These are phyloP conservation scores for Protodeltote pygarga DNA, from an alignment of 2,888 invertebrate genomes.

Conservation along the genomic window DNA sequence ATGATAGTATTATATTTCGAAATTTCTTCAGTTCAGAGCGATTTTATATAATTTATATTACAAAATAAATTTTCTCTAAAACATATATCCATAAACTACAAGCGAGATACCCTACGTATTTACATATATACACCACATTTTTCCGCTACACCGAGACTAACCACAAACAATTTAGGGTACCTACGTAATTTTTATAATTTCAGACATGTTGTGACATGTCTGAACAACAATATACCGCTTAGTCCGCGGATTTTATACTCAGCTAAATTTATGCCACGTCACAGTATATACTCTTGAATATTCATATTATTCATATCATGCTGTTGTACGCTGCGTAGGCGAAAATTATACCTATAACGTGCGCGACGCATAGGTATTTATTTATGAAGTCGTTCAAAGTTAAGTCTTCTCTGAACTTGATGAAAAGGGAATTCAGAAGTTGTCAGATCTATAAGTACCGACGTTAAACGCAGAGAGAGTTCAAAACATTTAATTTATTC, in stretches of 20 bases:
- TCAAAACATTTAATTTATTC: slow-evolving; percentile 5
- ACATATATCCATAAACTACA: too few species aligned
- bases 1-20: too few species aligned
- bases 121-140: slow-evolving; percentile 5
- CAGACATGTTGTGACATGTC: slow-evolving; percentile 41
- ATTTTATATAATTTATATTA: too few species aligned
- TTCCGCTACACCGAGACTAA: background rate
- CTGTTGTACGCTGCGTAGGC: slow-evolving; percentile 47
- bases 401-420: slow-evolving; percentile 30
- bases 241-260: slow-evolving; percentile 50
- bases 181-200: slow-evolving; percentile 40
- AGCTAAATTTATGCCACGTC: slow-evolving; percentile 71
- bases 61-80: too few species aligned
- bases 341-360: slow-evolving; percentile 43
- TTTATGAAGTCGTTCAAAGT: slow-evolving; percentile 44
- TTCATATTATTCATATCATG: slow-evolving; percentile 65
- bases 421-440: slow-evolving; percentile 14
- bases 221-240: slow-evolving; percentile 47
- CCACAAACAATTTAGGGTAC: slow-evolving; percentile 40
- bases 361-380: slow-evolving; percentile 37
- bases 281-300: slow-evolving; percentile 70
- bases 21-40: too few species aligned
- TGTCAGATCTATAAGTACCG: background rate
- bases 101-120: background rate
- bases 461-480: background rate